A percentile compares a stretch with the other conserved stretches of the same genome.
Conservation (phyloP, 2,888 invertebrate genomes). For the Drosophila mayaguana region DNA sequence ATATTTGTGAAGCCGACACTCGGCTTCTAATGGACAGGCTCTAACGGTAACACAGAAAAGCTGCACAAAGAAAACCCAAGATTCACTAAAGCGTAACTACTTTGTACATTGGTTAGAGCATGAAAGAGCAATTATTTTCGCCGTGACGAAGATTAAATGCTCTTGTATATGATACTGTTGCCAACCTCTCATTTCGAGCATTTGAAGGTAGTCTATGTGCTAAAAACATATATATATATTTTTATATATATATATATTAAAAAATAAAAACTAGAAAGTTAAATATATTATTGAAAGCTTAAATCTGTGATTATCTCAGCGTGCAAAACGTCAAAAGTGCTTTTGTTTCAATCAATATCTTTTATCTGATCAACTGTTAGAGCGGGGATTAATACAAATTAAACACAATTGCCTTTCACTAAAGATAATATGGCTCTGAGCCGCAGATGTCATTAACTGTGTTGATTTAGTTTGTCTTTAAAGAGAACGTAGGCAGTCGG, state of each 20-base stretch:
- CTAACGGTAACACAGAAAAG: conserved; percentile 44
- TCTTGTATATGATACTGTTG: conserved; percentile 17
- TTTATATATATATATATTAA: background rate
- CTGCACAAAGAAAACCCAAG: conserved; percentile 57
- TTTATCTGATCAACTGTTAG: background rate
- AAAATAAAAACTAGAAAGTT: conserved; percentile 6
- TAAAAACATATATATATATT: background rate
- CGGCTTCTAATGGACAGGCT: conserved; percentile 35
- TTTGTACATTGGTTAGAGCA: conserved; percentile 40
- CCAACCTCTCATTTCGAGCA: conserved; percentile 11
- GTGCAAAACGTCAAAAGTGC: background rate
- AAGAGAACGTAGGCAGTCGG: conserved; percentile 7
- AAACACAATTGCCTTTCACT: conserved; percentile 19
- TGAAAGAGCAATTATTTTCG: conserved; percentile 34
- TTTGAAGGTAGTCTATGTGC: background rate
- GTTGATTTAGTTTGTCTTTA: conserved; percentile 4
- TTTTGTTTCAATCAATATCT: background rate
- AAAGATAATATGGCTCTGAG: conserved; percentile 15
- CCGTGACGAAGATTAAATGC: conserved; percentile 42
- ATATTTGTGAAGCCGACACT: conserved; percentile 28
- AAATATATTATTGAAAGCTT: background rate
- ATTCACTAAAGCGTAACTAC: conserved; percentile 71
- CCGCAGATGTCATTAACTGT: conserved; percentile 5
- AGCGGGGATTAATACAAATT: conserved; percentile 3
- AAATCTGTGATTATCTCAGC: conserved; percentile 6